These are phyloP conservation scores for Brachionus angularis DNA, from an alignment of 1,140 invertebrate genomes.

Conservation along the genomic window DNA sequence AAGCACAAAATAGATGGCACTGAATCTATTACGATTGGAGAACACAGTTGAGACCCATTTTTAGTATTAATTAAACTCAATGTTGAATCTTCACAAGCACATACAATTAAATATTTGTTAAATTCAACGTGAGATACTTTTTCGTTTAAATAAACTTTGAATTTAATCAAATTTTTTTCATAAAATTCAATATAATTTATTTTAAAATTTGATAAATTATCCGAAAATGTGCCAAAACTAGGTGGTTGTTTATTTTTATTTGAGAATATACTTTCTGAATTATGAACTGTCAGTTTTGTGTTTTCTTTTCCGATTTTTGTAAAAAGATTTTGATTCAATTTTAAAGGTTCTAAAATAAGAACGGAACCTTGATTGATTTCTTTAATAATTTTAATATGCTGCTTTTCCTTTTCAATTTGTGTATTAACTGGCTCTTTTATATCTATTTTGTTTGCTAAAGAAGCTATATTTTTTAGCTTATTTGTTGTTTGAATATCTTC, in stretches of 20 bases:
- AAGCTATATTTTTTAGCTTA: too few species aligned
- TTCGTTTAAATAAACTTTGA: slow-evolving; percentile 38
- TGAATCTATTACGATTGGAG: slow-evolving; percentile 66
- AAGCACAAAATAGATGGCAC: slow-evolving; percentile 49
- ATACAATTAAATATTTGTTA: slow-evolving; percentile 54
- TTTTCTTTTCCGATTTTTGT: slow-evolving; percentile 1
- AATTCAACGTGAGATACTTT: slow-evolving; percentile 8
- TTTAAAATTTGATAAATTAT: background rate
- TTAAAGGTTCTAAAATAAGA: slow-evolving; percentile 18
- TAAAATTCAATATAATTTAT: too few species aligned
- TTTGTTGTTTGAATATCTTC: too few species aligned
- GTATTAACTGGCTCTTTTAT: too few species aligned
- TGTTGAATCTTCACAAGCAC: slow-evolving; percentile 66
- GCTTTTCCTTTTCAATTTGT: too few species aligned
- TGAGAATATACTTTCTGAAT: background rate
- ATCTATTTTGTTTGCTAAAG: too few species aligned
- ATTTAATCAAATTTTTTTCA: too few species aligned
- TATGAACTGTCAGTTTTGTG: background rate
- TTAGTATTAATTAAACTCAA: slow-evolving; percentile 64
- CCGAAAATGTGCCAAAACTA: background rate
- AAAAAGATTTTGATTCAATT: background rate
- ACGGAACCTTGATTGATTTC: background rate
- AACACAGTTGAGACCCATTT: slow-evolving; percentile 62
- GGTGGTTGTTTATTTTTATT: background rate
- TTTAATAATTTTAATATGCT: background rate